Percentiles rank a stretch among this genome's conserved stretches.
phyloP scores from a whole-genome alignment of 2,888 invertebrate genomes.

The Adelphocoris suturalis region DNA sequence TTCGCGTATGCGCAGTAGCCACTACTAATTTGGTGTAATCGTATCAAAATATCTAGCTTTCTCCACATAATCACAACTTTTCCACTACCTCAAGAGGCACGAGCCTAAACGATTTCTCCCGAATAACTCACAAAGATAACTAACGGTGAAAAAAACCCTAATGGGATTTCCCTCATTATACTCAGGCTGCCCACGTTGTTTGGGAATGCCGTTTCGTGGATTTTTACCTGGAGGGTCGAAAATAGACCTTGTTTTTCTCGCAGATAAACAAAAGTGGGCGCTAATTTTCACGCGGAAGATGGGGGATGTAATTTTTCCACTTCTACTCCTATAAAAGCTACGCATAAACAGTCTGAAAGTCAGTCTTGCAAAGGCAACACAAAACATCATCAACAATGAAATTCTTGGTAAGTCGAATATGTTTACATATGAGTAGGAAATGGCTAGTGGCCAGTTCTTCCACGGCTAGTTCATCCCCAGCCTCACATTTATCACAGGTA shows the following conservation, averaged over 20 bases:
- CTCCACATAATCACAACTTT: too few species aligned
- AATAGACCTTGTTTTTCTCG: background rate
- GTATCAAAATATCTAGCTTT: too few species aligned
- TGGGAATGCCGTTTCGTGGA: background rate
- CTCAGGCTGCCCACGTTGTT: background rate
- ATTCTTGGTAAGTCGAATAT: background rate
- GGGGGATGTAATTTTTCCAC: too few species aligned
- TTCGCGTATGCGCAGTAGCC: too few species aligned
- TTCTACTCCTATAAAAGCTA: background rate
- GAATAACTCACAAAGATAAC: background rate
- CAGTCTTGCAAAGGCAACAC: conserved; percentile 4
- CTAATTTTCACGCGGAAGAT: too few species aligned
- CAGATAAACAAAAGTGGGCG: background rate
- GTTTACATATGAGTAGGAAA: too few species aligned
- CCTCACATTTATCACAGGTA: too few species aligned
- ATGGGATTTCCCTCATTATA: background rate
- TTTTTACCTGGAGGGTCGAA: background rate
- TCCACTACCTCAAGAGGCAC: too few species aligned
- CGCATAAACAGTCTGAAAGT: background rate
- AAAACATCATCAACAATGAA: background rate
- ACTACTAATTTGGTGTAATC: too few species aligned
- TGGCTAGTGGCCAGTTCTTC: too few species aligned
- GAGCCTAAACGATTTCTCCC: background rate
- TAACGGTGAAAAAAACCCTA: background rate
- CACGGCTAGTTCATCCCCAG: too few species aligned